These are phyloP conservation scores for Saccopteryx bilineata DNA, from an alignment of 2,113 vertebrate genomes.

Conservation along the genomic window DNA sequence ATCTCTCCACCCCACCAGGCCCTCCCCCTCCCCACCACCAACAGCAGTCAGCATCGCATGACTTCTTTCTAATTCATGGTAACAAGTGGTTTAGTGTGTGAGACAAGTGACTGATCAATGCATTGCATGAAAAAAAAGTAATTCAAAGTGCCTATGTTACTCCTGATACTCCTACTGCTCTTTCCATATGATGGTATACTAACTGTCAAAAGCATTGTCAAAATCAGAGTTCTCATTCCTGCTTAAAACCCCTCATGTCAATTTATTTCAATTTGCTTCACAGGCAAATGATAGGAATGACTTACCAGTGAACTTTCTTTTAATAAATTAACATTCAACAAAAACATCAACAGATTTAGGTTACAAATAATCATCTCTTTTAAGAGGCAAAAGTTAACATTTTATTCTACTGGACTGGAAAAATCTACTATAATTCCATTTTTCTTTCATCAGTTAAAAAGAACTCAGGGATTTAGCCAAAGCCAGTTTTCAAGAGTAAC, in stretches of 20 bases:
- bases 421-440: slow-evolving; percentile 27
- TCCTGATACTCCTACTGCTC: background rate
- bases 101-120: slow-evolving; percentile 42
- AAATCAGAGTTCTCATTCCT: background rate
- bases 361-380: slow-evolving; percentile 25
- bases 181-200: background rate
- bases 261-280: slow-evolving; percentile 43
- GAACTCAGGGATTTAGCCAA: slow-evolving; percentile 51
- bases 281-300: background rate
- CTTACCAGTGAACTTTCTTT: slow-evolving; percentile 60
- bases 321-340: slow-evolving; percentile 55
- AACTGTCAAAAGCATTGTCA: background rate
- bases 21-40: no score
- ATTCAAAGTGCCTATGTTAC: background rate
- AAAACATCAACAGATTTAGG: background rate
- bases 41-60: no score
- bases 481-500: slow-evolving; percentile 29
- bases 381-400: slow-evolving; percentile 30
- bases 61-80: background rate
- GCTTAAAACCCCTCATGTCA: background rate
- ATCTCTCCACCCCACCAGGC: no score
- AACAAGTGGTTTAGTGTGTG: slow-evolving; percentile 30
- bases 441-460: background rate
- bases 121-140: background rate
- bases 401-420: background rate